Conservation (phyloP, 2,113 vertebrate species). For the Paracanthobrama guichenoti region DNA sequence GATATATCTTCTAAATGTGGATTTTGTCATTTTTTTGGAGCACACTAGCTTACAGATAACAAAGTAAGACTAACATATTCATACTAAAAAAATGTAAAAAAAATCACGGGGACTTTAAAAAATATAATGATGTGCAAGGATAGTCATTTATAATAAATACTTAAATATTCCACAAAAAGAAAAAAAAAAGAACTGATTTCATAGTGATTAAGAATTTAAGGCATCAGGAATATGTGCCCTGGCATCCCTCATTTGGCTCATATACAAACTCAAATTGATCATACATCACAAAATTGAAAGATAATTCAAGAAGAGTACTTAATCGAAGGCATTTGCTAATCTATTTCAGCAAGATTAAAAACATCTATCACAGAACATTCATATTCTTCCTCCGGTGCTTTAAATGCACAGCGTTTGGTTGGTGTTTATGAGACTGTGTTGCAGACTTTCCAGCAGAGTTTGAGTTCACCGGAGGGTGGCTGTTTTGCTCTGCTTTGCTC, state of each 20-base stretch:
- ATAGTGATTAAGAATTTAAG: too few relatives aligned
- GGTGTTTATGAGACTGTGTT: not conserved
- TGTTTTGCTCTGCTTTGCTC: not conserved
- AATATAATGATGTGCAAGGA: too few relatives aligned
- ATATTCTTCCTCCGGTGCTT: not conserved
- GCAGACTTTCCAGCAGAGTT: slow-evolving; percentile 15
- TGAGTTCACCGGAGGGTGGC: not conserved
- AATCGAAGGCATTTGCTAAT: not conserved
- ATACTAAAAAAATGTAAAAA: too few relatives aligned
- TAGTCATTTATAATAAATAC: too few relatives aligned
- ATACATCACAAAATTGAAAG: not conserved
- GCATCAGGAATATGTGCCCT: not conserved
- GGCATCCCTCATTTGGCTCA: too few relatives aligned
- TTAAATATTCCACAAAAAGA: too few relatives aligned
- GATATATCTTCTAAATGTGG: too few relatives aligned
- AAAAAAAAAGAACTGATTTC: too few relatives aligned
- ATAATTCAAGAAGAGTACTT: not conserved
- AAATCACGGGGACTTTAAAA: too few relatives aligned
- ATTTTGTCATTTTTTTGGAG: too few relatives aligned
- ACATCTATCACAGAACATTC: not conserved
- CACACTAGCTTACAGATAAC: too few relatives aligned
- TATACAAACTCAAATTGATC: not conserved
- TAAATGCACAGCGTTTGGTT: not conserved
- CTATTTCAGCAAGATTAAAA: not conserved
- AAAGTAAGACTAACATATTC: too few relatives aligned